Evolutionary conservation across 2,888 invertebrate genomes (phyloP), one percentile per base, ranked within the genome.

Genomic region (Thymelicus acteon): DNA sequence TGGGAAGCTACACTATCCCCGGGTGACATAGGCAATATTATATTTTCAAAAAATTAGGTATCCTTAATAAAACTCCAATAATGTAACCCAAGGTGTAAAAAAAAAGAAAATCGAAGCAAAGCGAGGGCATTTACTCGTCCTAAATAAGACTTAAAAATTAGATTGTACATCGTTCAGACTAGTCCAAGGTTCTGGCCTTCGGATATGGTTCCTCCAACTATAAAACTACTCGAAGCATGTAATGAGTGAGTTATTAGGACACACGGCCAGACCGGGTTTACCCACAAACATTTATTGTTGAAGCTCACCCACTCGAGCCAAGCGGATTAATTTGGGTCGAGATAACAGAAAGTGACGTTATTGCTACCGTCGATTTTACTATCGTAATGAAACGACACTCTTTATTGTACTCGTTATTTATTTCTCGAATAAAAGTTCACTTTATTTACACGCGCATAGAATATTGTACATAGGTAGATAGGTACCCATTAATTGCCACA

Each of bases 311-410:
- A 19, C 54, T 54, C 54, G 49, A 19, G 24, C 19, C 48, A 19
- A 15, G 54, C 54, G 40, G 54, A 65, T 65, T 65, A 65, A 65
- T 65, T 65, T 40, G 54, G 64, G 64, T 44, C 44, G 54, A 65
- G 64, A 65, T 48, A 48, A 24, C 15, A 47, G 13, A 62, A n/a
- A 62, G 47, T 40, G 61, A 24, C 61, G 13, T 31, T 19, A 62
- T 52, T 52, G 62, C 48, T 12, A 15, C 60, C 7, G 15, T 40
- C 31, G 60, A 40, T 39, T 15, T 12, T 15, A 15, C 19, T 44
- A 15, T 15, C 7, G n/a, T 44, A 39, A 60, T 39, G 57, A 37
- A 31, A 31, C 58, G 39, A 58, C 6, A 49, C n/a, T 49, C 7
- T 49, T 49, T 49, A 44, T 12, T 44, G 1, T 44, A 44, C 10